phyloP scores from a whole-genome alignment of 2,113 vertebrate genomes.

The Lophochroa leadbeateri region DNA sequence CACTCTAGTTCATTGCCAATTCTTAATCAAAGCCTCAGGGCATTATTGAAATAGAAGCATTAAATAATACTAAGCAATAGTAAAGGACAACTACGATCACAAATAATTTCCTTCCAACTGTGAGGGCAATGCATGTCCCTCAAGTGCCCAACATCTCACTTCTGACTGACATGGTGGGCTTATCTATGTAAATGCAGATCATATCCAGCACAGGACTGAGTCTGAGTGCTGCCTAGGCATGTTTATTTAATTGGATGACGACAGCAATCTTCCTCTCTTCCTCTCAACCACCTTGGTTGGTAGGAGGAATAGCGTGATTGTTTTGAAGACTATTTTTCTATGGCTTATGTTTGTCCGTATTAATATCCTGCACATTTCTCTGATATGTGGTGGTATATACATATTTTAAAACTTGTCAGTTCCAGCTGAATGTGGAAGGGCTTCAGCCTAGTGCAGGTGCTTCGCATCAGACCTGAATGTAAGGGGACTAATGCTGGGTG shows the following conservation, averaged over 20 bases:
- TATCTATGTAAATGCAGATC: neutral
- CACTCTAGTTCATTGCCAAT: neutral
- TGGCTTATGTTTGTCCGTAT: neutral
- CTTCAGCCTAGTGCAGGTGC: neutral
- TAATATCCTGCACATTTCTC: neutral
- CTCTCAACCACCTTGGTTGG: neutral
- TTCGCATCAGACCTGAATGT: accelerated
- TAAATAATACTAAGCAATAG: neutral
- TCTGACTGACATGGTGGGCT: neutral
- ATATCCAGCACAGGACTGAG: neutral
- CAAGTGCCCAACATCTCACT: neutral
- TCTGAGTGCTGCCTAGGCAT: neutral
- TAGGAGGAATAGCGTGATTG: neutral
- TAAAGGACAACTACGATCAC: neutral
- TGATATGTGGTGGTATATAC: neutral
- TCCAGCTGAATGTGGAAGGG: neutral
- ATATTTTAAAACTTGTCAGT: neutral
- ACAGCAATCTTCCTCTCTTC: neutral
- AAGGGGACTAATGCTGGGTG: neutral
- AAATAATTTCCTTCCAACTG: neutral
- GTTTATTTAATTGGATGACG: neutral
- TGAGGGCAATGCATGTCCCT: neutral
- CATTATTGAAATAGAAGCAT: neutral
- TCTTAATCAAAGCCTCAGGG: neutral
- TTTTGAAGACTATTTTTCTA: neutral